Evolutionary conservation across 2,888 invertebrate genomes (phyloP).

Genomic region (Thumatha senex): DNA sequence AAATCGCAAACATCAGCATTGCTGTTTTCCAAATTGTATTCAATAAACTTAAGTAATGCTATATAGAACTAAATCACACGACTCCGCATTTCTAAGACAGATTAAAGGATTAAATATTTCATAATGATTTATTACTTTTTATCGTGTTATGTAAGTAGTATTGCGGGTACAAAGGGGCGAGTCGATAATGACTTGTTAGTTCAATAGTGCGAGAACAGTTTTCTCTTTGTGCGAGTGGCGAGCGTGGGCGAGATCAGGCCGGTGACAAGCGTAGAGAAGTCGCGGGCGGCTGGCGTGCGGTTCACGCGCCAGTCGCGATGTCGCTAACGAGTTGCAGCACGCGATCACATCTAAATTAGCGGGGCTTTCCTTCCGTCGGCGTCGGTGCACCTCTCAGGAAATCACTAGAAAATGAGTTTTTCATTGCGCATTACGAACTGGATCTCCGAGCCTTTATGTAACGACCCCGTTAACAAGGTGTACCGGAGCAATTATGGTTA

Average conservation of each 20-base stretch:
- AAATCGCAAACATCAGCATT: slow-evolving; percentile 78
- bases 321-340: slow-evolving; percentile 70
- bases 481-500: slow-evolving; percentile 78
- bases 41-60: slow-evolving; percentile 76
- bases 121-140: slow-evolving; percentile 72
- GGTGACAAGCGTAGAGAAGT: slow-evolving; percentile 46
- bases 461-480: slow-evolving; percentile 71
- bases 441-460: slow-evolving; percentile 78
- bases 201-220: slow-evolving; percentile 55
- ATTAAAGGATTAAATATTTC: slow-evolving; percentile 69
- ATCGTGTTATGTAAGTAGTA: slow-evolving; percentile 68
- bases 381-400: slow-evolving; percentile 68
- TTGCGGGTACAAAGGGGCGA: slow-evolving; percentile 60
- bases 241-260: slow-evolving; percentile 45
- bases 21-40: slow-evolving; percentile 81
- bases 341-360: slow-evolving; percentile 70
- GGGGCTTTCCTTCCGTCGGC: slow-evolving; percentile 80
- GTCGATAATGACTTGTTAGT: slow-evolving; percentile 64
- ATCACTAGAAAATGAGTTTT: slow-evolving; percentile 79
- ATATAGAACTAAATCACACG: slow-evolving; percentile 56
- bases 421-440: slow-evolving; percentile 71
- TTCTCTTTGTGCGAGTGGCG: slow-evolving; percentile 41
- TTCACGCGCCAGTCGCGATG: slow-evolving; percentile 39
- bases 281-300: slow-evolving; percentile 30
- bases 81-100: slow-evolving; percentile 58